These are phyloP conservation scores for Miltochrista miniata DNA, from an alignment of 2,888 invertebrate species.

Conservation along the genomic window DNA sequence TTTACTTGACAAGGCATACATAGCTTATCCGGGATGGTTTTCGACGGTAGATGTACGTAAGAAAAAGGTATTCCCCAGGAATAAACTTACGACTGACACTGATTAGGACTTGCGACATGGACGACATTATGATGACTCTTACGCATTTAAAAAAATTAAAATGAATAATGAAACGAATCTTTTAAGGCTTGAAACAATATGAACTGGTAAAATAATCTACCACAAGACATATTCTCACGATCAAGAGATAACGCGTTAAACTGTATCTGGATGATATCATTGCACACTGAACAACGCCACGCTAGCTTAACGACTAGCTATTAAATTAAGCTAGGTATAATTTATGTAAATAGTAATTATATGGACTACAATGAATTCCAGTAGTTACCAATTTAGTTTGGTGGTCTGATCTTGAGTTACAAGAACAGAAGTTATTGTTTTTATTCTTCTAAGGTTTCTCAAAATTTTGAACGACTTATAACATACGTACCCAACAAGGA, in stretches of 20 bases:
- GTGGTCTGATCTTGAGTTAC: background rate
- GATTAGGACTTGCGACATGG: no score
- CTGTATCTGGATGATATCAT: constrained; percentile 66
- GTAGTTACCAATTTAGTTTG: background rate
- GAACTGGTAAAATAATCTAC: constrained; percentile 24
- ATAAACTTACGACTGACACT: no score
- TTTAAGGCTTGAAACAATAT: constrained; percentile 23
- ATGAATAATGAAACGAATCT: constrained; percentile 8
- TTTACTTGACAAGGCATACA: no score
- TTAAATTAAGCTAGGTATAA: constrained; percentile 26
- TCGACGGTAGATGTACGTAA: no score
- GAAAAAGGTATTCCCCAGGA: no score
- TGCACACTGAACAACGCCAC: constrained; percentile 47
- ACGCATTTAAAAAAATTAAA: background rate
- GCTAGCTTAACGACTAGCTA: constrained; percentile 38
- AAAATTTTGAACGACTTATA: no score
- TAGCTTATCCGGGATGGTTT: no score
- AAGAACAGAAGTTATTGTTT: background rate
- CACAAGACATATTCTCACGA: constrained; percentile 47
- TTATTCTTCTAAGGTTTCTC: background rate
- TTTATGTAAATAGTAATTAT: constrained; percentile 14
- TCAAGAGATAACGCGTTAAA: constrained; percentile 41
- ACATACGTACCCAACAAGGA: no score
- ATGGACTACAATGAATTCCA: background rate
- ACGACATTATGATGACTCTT: no score